Evolutionary conservation across 2,888 invertebrate species (phyloP).

Genomic region (Drepana falcataria): DNA sequence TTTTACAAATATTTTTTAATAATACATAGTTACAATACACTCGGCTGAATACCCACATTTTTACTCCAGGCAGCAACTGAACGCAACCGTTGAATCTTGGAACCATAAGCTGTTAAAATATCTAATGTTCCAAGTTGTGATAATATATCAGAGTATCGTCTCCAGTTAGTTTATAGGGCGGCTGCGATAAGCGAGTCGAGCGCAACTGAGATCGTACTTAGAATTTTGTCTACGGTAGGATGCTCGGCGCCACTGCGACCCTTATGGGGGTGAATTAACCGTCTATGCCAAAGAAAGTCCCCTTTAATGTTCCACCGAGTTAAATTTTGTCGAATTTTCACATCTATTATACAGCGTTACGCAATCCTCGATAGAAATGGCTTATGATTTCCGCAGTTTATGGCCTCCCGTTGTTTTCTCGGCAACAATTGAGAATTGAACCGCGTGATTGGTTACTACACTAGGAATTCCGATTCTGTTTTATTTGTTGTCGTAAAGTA

Average conservation of each 20-base stretch:
- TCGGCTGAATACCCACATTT: no score
- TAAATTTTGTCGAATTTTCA: slow-evolving; percentile 77
- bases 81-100: background rate
- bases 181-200: slow-evolving; percentile 25
- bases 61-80: no score
- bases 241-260: slow-evolving; percentile 71
- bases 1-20: no score
- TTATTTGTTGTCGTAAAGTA: slow-evolving; percentile 7
- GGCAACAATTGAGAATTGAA: slow-evolving; percentile 21
- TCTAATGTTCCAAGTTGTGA: background rate
- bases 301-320: slow-evolving; percentile 74
- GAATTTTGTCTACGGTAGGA: slow-evolving; percentile 75
- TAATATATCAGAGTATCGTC: slow-evolving; percentile 4
- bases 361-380: slow-evolving; percentile 58
- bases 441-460: slow-evolving; percentile 24
- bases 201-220: slow-evolving; percentile 54
- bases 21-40: no score
- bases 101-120: background rate
- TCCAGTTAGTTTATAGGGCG: slow-evolving; percentile 20
- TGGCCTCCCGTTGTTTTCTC: slow-evolving; percentile 44
- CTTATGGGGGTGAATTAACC: slow-evolving; percentile 76
- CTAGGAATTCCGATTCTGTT: slow-evolving; percentile 4
- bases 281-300: slow-evolving; percentile 63
- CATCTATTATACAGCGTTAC: slow-evolving; percentile 64
- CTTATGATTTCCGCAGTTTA: slow-evolving; percentile 70